Evolutionary conservation across 2,888 invertebrate species (phyloP), one percentile per base, ranked within the genome.

Genomic region (Unio delphinus): DNA sequence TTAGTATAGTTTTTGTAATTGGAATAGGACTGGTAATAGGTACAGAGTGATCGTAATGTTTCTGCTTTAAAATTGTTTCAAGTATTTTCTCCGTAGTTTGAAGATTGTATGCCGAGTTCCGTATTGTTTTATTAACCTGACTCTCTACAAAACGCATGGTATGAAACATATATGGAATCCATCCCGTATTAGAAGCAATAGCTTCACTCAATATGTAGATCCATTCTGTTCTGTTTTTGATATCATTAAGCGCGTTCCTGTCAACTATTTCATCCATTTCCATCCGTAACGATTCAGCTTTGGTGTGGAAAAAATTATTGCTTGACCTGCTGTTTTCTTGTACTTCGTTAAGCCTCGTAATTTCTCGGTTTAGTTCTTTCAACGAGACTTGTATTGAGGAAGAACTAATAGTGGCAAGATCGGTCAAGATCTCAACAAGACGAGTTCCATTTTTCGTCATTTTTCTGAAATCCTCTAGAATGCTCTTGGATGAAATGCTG

Each of bases 131-230:
- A 64, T 86, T 86, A 3, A 81, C 71, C 54, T 81, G 79, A n/a
- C 72, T 73, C 61, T 83, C 85, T 26, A 83, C 77, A 69, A 80
- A 81, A 34, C 81, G 75, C 61, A 85, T 70, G 60, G 78, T 83
- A 60, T 81, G 81, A 60, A 81, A 84, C 18, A 86, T 77, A 61
- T 81, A 80, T 1, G 86, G 86, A 59, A 86, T 83, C 86, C 86
- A 86, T 3, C 84, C 82, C 0, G 86, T 85, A 66, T 83, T 83
- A 8, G 84, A 82, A 0, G 83, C 82, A 5, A 84, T 77, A 7
- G 83, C 81, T 64, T 86, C 85, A 0, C 79, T 73, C 26, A 86
- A 69, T 55, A 78, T 78, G 61, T 82, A 81, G 18, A 82, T 82
- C 59, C 71, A 73, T 28, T 80, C 79, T 8, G 85, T 83, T 57